Base-by-base conservation (phyloP, 1,140 invertebrate genomes). In the Himalopsyche phryganea region DNA sequence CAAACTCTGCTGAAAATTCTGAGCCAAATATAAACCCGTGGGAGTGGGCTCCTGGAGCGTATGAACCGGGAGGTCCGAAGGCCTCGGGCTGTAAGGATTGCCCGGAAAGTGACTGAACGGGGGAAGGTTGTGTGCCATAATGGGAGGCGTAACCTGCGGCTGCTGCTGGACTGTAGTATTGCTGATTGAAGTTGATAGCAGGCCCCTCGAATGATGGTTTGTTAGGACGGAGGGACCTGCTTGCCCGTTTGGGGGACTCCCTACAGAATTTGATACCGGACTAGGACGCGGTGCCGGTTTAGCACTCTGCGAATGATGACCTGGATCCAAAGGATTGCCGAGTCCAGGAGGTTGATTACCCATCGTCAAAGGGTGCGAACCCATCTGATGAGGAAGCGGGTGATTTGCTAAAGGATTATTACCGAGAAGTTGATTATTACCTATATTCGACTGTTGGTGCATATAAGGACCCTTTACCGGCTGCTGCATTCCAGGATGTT, bases 211-310 rank as follows among this genome's bases (percentile, higher is more conserved):
- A 81, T 80, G 85, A 80, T 88, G 84, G 80, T 81, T 81, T 80
- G 79, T 75, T 69, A 77, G 76, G 79, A 79, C 80, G 80, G 80
- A 83, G 81, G 80, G 81, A 82, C 81, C 88, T 90, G 88, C 88
- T 83, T 89, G 85, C 87, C 87, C 88, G 88, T 91, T 91, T 91
- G 89, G 89, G 88, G 88, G 85, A 90, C 87, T 87, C 71, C 78
- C 78, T 44, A 80, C 80, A 66, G 76, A 68, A 56, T 73, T 68
- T 54, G 75, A 71, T 61, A 80, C 66, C 60, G 71, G 50, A 55
- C 60, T 65, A 20, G 57, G 55, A 50, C 63, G 65, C 20, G 50
- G 49, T 38, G 54, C 49, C 7, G 61, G 46, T 36, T 60, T 36
- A 41, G 42, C 14, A 48, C 50, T n/a, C 58, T 60, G 68, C 51